Base-by-base conservation (phyloP, 1,140 invertebrate genomes). In the Eumaeus atala region DNA sequence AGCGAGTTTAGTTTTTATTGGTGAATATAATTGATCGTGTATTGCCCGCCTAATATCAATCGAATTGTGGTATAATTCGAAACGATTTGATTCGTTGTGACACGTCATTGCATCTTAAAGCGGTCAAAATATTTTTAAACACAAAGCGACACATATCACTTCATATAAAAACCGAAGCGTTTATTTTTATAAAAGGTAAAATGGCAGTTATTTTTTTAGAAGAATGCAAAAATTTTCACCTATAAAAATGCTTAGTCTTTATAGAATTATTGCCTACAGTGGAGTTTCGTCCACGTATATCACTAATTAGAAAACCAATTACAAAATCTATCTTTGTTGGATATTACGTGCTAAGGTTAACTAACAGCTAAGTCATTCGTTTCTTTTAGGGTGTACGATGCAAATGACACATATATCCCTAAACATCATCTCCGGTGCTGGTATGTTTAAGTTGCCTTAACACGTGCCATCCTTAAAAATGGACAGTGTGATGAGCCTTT, bases 171-270 rank as follows among this genome's bases (percentile, higher is more conserved):
- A 62, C 51, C 54, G 42, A 55, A 66, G 64, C 59, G 44, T 72
- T 74, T 68, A 75, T 47, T 73, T 77, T 72, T 71, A 50, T 72
- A 74, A 75, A 73, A 74, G 63, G 67, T 79, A 78, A 28, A 86
- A 86, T 86, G 81, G 79, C 83, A 86, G 81, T 86, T 71, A 64
- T 66, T 77, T 77, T 75, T 75, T 72, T 75, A 69, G 71, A 77
- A 81, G 70, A 77, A 77, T 83, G 81, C 79, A 78, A 84, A 84
- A 78, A 77, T 69, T 80, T 83, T 84, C 68, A 76, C 65, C 79
- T 86, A 85, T 79, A 84, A 80, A 28, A 83, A 86, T 78, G 70
- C 71, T 61, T 76, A 86, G 83, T 86, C 80, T 86, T 84, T 57
- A 69, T 62, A 73, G 66, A 73, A 73, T 73, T 73, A 72, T 77